A percentile compares a stretch with the other conserved stretches of the same genome.
These are phyloP conservation scores for Zaprionus inermis DNA, from an alignment of 1,140 invertebrate genomes.

Conservation along the genomic window DNA sequence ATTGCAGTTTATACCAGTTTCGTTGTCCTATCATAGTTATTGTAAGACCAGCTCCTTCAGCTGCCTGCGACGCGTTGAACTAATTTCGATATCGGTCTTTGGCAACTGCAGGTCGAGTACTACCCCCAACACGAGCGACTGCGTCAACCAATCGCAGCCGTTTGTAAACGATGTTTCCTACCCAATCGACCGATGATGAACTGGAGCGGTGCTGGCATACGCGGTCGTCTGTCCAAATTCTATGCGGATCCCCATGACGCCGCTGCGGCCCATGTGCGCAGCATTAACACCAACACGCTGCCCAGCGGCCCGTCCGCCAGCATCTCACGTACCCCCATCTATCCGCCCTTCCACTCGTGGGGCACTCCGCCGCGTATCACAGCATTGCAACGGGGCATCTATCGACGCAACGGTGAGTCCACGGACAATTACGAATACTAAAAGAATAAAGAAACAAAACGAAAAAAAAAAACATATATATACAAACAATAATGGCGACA, in stretches of 20 bases:
- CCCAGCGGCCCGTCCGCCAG: constrained; percentile 44
- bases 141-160: constrained; percentile 84
- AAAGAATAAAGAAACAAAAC: constrained; percentile 28
- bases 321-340: constrained; percentile 21
- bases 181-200: constrained; percentile 77
- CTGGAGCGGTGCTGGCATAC: constrained; percentile 79
- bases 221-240: constrained; percentile 66
- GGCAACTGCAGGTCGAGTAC: constrained; percentile 76
- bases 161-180: constrained; percentile 83
- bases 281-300: constrained; percentile 63
- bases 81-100: constrained; percentile 30
- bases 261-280: constrained; percentile 37
- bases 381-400: constrained; percentile 78
- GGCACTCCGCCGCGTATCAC: constrained; percentile 83
- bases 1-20: not conserved
- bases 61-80: constrained; percentile 13
- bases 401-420: constrained; percentile 72
- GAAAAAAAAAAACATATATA: constrained; percentile 10
- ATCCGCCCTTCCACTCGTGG: constrained; percentile 73
- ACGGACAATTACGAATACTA: constrained; percentile 74
- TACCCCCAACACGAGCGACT: constrained; percentile 84
- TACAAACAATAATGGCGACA: constrained; percentile 49
- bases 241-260: constrained; percentile 40
- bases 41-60: not conserved
- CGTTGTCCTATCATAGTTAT: not conserved